Evolutionary conservation across 2,888 invertebrate genomes (phyloP), one percentile per base, ranked within the genome.

Genomic region (Itoplectis maculator): DNA sequence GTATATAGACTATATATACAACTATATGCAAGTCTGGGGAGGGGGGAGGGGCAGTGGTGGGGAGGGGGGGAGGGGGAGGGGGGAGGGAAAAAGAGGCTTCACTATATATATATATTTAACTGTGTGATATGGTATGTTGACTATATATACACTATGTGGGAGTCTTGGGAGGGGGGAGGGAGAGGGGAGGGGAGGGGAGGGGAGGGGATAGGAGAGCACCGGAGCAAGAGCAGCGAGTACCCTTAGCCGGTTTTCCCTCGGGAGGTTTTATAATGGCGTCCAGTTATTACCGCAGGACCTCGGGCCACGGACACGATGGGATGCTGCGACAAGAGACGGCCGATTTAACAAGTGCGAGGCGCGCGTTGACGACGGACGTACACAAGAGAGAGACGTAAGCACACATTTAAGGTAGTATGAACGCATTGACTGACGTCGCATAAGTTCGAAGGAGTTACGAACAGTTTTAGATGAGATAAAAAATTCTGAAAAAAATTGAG

Each of bases 201-300:
- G 74, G 79, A 18, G 66, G 72, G 15, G 37, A 59, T 40, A 63
- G 70, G 35, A 63, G 49, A 86, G 76, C 47, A 45, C 73, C 76
- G 42, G 54, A 54, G 63, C 73, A 63, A 49, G 69, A 75, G 75
- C 73, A 77, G 76, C 72, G 75, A 80, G 84, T 82, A 83, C 82
- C 91, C 91, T 92, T 91, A 91, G 91, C 88, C 88, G 87, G 88
- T 86, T 91, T 92, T 91, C 92, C 92, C 92, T 91, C 90, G 89
- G 92, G 92, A 92, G 90, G 89, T 91, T 92, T 92, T 92, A 92
- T 92, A 92, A 92, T 92, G 92, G 92, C 91, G 92, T 92, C 91
- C 92, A 92, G 92, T 92, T 92, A 92, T 92, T 92, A 92, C 89
- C 89, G 89, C 89, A 90, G 89, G 89, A 91, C 91, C 91, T 90